These are phyloP conservation scores for Microdon myrmicae DNA, from an alignment of 2,888 invertebrate genomes.

Conservation along the genomic window DNA sequence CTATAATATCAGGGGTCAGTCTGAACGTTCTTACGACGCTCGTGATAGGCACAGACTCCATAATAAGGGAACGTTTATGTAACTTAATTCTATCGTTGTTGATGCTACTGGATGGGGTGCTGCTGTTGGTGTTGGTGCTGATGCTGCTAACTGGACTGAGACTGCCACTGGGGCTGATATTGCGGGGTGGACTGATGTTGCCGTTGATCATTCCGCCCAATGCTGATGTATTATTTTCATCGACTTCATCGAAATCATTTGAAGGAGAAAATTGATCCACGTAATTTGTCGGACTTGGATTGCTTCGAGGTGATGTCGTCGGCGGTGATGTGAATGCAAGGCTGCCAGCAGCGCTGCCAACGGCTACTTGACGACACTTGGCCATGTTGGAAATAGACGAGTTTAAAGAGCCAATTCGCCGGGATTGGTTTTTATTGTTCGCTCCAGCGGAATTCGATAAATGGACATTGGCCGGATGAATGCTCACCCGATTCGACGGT, in stretches of 20 bases:
- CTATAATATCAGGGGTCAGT: slow-evolving; percentile 30
- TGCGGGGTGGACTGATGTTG: too few relatives aligned
- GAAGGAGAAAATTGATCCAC: too few relatives aligned
- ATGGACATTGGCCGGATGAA: too few relatives aligned
- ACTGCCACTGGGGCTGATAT: too few relatives aligned
- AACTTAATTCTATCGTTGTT: slow-evolving; percentile 30
- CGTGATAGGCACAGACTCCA: too few relatives aligned
- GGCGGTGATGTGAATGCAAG: slow-evolving; percentile 35
- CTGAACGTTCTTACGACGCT: slow-evolving; percentile 12
- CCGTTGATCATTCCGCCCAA: too few relatives aligned
- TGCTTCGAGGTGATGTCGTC: slow-evolving; percentile 12
- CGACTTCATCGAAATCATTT: too few relatives aligned
- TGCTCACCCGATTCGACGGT: too few relatives aligned
- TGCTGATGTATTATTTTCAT: too few relatives aligned
- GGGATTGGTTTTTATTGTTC: slow-evolving; percentile 32
- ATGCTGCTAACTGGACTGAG: slow-evolving; percentile 15
- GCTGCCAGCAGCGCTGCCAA: slow-evolving; percentile 34
- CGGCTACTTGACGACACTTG: slow-evolving; percentile 40
- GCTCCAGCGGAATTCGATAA: too few relatives aligned
- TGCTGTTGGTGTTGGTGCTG: slow-evolving; percentile 22
- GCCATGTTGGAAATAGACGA: slow-evolving; percentile 8
- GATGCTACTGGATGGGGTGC: neutral
- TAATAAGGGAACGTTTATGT: slow-evolving; percentile 38
- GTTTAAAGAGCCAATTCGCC: slow-evolving; percentile 35
- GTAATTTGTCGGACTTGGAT: too few relatives aligned